Conservation (phyloP, 2,888 invertebrate genomes). For the Boloria euphrosyne region DNA sequence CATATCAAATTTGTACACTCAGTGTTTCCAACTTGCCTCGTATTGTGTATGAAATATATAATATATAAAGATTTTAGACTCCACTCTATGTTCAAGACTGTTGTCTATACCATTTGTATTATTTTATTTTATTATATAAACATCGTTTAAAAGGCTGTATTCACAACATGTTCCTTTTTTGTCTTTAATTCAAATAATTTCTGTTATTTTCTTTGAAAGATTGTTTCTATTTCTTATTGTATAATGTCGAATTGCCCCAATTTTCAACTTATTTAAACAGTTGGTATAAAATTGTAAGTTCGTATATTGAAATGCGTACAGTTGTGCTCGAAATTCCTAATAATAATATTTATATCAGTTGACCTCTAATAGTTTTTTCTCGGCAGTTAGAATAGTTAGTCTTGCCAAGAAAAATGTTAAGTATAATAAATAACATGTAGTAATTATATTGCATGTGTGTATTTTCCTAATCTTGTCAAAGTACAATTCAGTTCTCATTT, state of each 20-base stretch:
- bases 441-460: background rate
- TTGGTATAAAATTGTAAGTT: constrained; percentile 15
- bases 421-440: background rate
- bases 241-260: background rate
- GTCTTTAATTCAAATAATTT: background rate
- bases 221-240: too few relatives aligned
- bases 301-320: constrained; percentile 13
- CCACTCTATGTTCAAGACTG: constrained; percentile 54
- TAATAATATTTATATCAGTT: too few relatives aligned
- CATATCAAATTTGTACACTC: constrained; percentile 73
- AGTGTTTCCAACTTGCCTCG: constrained; percentile 33
- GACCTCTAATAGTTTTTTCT: too few relatives aligned
- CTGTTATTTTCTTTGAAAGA: too few relatives aligned
- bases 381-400: constrained; percentile 20
- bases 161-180: constrained; percentile 16
- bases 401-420: constrained; percentile 14
- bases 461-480: constrained; percentile 16
- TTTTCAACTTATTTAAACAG: background rate
- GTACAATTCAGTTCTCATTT: constrained; percentile 18
- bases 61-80: constrained; percentile 37
- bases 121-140: constrained; percentile 42
- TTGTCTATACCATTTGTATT: constrained; percentile 58
- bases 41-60: constrained; percentile 34
- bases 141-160: constrained; percentile 26
- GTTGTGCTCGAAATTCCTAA: background rate